Evolutionary conservation across 2,888 invertebrate species (phyloP).

Genomic region (Bombylius discolor): DNA sequence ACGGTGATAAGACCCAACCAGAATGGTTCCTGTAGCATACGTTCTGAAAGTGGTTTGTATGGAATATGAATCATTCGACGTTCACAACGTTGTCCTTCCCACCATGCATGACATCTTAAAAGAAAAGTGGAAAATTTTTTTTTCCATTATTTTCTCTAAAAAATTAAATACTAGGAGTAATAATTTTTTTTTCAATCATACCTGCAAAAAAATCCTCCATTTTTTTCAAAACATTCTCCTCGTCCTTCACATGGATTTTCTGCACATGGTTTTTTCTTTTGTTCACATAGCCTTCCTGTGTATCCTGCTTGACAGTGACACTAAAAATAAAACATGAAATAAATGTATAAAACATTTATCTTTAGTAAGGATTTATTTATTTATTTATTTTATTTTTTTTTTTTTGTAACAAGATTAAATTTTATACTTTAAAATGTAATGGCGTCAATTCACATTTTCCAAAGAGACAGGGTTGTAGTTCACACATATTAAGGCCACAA

Average conservation of each 20-base stretch:
- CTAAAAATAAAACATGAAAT: constrained; percentile 15
- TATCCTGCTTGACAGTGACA: constrained; percentile 59
- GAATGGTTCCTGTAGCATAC: constrained; percentile 78
- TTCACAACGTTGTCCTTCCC: constrained; percentile 60
- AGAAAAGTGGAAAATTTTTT: background rate
- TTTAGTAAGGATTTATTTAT: too few species aligned
- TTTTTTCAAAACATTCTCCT: constrained; percentile 57
- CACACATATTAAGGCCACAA: constrained; percentile 63
- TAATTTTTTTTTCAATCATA: constrained; percentile 18
- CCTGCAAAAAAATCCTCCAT: constrained; percentile 52
- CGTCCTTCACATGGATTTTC: constrained; percentile 60
- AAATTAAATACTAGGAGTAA: background rate
- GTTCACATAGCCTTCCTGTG: constrained; percentile 53
- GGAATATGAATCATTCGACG: constrained; percentile 53
- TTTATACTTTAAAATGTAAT: constrained; percentile 31
- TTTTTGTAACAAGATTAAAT: background rate
- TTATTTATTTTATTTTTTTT: too few species aligned
- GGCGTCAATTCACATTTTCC: constrained; percentile 39
- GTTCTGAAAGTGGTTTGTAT: constrained; percentile 58
- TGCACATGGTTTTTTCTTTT: constrained; percentile 55
- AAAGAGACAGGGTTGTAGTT: constrained; percentile 45
- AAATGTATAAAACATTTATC: too few species aligned
- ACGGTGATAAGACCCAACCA: constrained; percentile 82
- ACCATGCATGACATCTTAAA: constrained; percentile 55
- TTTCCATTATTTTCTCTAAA: too few species aligned